Base-by-base conservation (phyloP, 2,888 invertebrate genomes). In the Pristionchus arcanus region DNA sequence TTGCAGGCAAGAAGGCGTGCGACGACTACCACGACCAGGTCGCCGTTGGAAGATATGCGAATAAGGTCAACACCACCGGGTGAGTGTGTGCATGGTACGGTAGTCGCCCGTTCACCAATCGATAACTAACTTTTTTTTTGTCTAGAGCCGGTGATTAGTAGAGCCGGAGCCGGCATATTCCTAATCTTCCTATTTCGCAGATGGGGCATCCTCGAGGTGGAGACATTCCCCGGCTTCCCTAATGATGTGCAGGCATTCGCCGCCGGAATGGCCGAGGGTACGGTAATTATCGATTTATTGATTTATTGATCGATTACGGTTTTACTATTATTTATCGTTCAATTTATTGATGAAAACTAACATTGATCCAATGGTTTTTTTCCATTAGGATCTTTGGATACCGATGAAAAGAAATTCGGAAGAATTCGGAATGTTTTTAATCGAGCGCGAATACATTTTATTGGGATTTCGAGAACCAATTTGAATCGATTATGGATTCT, bases 161-260 rank as follows among this genome's bases (percentile, higher is more conserved):
- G 9, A 7, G 42, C 42, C 42, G 42, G 42, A 49, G 42, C 42
- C 42, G 42, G 42, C 4, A 49, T 49, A 42, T 19, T 25, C 37
- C 25, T 63, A 90, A 86, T n/a, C 28, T 86, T 34, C 87, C 85
- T 19, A 63, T n/a, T 59, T 37, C 90, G 66, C 89, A 93, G 94
- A 90, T 94, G 94, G 94, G 94, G 94, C 85, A 93, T 94, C 77
- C 92, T 94, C 28, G 94, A 94, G 87, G 92, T 94, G 71, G 94
- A 94, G 90, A 94, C 94, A 0, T 95, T 95, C 90, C 90, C 90
- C 74, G 92, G 91, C 25, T 89, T 90, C 66, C 91, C 92, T 13
- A 91, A 93, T 63, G 93, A 94, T 90, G 93, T 94, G 84, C 94
- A 94, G 90, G 94, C 94, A 1, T 94, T 93, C 90, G 94, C 94